Evolutionary conservation across 2,888 invertebrate species (phyloP).

Genomic region (Micoletzkya japonica): DNA sequence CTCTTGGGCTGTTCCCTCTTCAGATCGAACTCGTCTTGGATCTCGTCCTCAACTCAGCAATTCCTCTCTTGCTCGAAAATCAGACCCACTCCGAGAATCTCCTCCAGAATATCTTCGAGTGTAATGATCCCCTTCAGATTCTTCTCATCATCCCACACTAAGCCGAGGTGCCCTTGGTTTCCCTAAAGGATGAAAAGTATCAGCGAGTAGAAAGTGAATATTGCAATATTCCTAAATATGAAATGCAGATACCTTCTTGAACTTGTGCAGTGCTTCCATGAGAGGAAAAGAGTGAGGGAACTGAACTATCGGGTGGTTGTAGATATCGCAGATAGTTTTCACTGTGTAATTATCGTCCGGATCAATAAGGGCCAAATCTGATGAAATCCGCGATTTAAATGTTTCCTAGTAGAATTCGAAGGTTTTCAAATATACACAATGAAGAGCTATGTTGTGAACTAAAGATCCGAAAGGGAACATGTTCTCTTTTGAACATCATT

Average conservation of each 20-base stretch:
- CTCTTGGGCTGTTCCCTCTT: constrained; percentile 9
- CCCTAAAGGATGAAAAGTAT: no score
- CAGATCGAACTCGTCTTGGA: constrained; percentile 28
- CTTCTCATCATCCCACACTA: no score
- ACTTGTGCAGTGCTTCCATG: constrained; percentile 8
- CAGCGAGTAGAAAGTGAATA: neutral
- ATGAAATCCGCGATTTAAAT: no score
- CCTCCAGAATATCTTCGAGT: constrained; percentile 24
- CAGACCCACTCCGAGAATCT: constrained; percentile 19
- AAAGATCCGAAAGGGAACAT: no score
- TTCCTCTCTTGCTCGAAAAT: neutral
- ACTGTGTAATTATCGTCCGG: constrained; percentile 27
- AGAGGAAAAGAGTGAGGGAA: neutral
- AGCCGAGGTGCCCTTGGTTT: no score
- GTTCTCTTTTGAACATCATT: no score
- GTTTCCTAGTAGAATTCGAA: no score
- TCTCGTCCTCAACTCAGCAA: constrained; percentile 14
- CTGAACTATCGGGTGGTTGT: constrained; percentile 22
- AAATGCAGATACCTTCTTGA: constrained; percentile 18
- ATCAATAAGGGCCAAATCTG: constrained; percentile 27
- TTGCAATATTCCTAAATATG: no score
- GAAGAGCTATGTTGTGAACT: no score
- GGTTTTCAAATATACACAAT: no score
- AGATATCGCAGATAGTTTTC: constrained; percentile 21
- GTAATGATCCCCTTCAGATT: constrained; percentile 28